Evolutionary conservation across 2,797 vertebrate species (phyloP), one percentile per base, ranked within the genome.

Genomic region (Valencia hispanica): DNA sequence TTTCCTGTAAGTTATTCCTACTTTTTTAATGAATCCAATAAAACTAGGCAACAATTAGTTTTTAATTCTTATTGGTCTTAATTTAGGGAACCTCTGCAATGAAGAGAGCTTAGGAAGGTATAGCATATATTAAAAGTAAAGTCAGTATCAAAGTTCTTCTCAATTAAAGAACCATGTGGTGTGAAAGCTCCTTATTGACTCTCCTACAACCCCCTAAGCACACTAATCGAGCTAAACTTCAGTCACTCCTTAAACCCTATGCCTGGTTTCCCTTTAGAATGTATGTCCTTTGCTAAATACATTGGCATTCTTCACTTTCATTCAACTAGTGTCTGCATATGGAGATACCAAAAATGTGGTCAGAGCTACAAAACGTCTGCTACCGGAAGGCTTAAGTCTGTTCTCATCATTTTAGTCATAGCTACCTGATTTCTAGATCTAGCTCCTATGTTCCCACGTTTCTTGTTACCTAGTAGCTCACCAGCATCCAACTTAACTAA

Each of bases 181-280:
- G 73, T 70, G 32, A n/a, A 45, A 68, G 43, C 15, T 18, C 14
- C 47, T 48, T 78, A 69, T 45, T 7, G 36, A 20, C 32, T 63
- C 32, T 63, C 1, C 32, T 8, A 5, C n/a, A 10, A 34, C 57
- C 2, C 1, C 4, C 39, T 2, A 66, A 70, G 41, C 25, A 74
- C 30, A 68, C 51, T 0, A 70, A 78, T 76, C 36, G 68, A 53
- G 43, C 63, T 39, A 72, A 25, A 34, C 47, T 75, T 70, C 48
- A 74, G 50, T 73, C 66, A 43, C 20, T 43, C 2, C 20, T 50
- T 41, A 41, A 45, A 30, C 32, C 63, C 73, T 7, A 32, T 6
- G 4, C 43, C 70, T 72, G 55, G 71, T 75, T 84, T 79, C 70
- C 69, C 50, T 70, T 74, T 66, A 47, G 32, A 72, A 70, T 39